Evolutionary conservation across 35 echinoderm and acorn worm species (phyloP).

Genomic region (Chiridota heheva): DNA sequence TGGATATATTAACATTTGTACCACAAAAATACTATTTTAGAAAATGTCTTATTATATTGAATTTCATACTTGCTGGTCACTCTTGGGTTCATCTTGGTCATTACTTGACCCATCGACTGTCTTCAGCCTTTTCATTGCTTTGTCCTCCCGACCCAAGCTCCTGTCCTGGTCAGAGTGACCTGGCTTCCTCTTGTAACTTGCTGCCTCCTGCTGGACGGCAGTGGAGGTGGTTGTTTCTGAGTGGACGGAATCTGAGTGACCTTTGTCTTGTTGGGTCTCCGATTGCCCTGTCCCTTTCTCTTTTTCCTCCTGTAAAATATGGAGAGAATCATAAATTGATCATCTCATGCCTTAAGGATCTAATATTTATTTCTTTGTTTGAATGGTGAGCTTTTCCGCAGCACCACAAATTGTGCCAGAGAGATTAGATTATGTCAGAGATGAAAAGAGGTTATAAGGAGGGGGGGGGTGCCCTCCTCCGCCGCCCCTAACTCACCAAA

Average conservation of each 20-base stretch:
- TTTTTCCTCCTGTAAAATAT: slow-evolving; percentile 47
- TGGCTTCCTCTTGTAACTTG: slow-evolving; percentile 47
- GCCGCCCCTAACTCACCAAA: too few species aligned
- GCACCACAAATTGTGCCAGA: neutral
- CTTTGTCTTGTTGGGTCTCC: slow-evolving; percentile 69
- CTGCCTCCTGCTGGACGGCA: slow-evolving; percentile 25
- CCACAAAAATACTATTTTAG: too few species aligned
- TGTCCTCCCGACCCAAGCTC: slow-evolving; percentile 79
- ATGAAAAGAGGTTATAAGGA: neutral
- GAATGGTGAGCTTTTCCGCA: neutral
- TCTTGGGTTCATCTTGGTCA: neutral
- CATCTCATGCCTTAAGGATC: neutral
- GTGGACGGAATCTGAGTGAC: slow-evolving; percentile 66
- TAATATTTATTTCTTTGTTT: neutral
- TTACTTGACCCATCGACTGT: slow-evolving; percentile 63
- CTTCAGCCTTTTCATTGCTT: slow-evolving; percentile 70
- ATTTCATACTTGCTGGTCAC: slow-evolving; percentile 30
- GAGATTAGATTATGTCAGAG: neutral
- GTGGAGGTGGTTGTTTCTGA: slow-evolving; percentile 52
- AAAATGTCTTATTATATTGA: too few species aligned
- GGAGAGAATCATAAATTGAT: neutral
- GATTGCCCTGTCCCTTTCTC: slow-evolving; percentile 76
- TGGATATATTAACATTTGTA: too few species aligned
- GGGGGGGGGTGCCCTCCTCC: neutral
- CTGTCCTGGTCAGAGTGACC: slow-evolving; percentile 81